Conservation (phyloP, 2,888 invertebrate species). For the Phasia obesa region DNA sequence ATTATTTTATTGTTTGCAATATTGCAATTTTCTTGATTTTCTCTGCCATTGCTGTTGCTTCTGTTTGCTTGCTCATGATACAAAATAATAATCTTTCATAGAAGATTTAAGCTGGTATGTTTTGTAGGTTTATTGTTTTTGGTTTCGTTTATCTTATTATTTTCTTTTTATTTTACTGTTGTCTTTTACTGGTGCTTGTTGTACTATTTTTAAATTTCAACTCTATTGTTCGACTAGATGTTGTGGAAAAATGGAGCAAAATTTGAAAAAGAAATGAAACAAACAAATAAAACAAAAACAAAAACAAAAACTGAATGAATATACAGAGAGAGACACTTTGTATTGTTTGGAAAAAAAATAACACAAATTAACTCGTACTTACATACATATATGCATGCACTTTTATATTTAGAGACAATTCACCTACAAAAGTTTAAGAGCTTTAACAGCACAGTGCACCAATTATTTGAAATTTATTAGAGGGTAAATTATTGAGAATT, state of each 20-base stretch:
- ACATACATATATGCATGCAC: not conserved
- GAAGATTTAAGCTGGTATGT: not conserved
- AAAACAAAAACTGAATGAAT: slow-evolving; percentile 1
- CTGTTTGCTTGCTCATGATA: slow-evolving; percentile 20
- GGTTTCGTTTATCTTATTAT: slow-evolving; percentile 20
- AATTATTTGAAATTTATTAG: slow-evolving; percentile 17
- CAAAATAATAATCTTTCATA: not conserved
- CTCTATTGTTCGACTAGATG: slow-evolving; percentile 48
- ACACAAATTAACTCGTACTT: slow-evolving; percentile 52
- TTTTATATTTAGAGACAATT: not conserved
- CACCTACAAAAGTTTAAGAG: not conserved
- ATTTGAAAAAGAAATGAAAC: slow-evolving; percentile 27
- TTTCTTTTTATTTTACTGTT: not conserved
- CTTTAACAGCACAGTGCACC: slow-evolving; percentile 41
- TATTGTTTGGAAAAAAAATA: slow-evolving; percentile 60
- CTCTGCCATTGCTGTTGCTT: slow-evolving; percentile 5
- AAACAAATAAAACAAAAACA: slow-evolving; percentile 19
- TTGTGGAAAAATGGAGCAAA: slow-evolving; percentile 53
- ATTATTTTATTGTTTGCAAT: slow-evolving; percentile 64
- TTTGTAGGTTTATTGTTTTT: slow-evolving; percentile 36
- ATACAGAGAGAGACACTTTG: slow-evolving; percentile 48
- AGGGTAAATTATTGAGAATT: slow-evolving; percentile 25
- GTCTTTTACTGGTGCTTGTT: slow-evolving; percentile 25
- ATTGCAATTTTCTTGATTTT: slow-evolving; percentile 57
- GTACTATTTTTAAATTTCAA: slow-evolving; percentile 61